phyloP scores from a whole-genome alignment of 2,888 invertebrate species.

The Gastrophysa polygoni region DNA sequence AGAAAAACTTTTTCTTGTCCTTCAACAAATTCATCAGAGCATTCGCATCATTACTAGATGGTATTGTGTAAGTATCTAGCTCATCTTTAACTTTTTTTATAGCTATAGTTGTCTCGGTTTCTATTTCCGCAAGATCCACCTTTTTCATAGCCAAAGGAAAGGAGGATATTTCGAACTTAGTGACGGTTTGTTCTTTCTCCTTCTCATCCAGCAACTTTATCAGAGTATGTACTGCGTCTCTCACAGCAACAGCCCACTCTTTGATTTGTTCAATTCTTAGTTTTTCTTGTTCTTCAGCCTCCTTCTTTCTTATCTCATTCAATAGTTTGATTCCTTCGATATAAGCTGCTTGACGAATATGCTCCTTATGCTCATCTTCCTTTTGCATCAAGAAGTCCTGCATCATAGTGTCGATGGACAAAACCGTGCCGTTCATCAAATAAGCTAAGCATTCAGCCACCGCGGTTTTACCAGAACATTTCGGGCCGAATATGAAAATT shows the following conservation, averaged over 20 bases:
- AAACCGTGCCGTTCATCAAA: constrained; percentile 60
- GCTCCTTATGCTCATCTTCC: constrained; percentile 52
- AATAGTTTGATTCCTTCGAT: constrained; percentile 43
- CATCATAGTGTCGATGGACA: constrained; percentile 54
- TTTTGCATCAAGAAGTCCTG: constrained; percentile 39
- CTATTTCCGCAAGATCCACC: constrained; percentile 27
- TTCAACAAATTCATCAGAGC: constrained; percentile 28
- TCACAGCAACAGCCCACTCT: constrained; percentile 53
- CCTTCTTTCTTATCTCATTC: constrained; percentile 42
- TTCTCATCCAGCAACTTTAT: constrained; percentile 25
- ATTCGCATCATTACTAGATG: constrained; percentile 20
- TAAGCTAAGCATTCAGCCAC: constrained; percentile 63
- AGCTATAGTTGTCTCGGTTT: constrained; percentile 34
- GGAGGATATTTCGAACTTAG: constrained; percentile 43
- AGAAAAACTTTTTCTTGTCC: constrained; percentile 35
- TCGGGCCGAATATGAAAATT: constrained; percentile 67
- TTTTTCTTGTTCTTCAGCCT: constrained; percentile 35
- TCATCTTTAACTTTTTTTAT: constrained; percentile 30
- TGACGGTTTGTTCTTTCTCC: constrained; percentile 30
- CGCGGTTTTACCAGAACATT: constrained; percentile 65
- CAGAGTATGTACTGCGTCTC: constrained; percentile 29
- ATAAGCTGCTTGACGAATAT: constrained; percentile 50
- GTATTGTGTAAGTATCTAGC: constrained; percentile 29
- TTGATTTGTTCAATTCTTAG: constrained; percentile 49
- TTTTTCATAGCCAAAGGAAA: constrained; percentile 46